Evolutionary conservation across 2,797 vertebrate species (phyloP).

Genomic region (Lagocephalus sceleratus): DNA sequence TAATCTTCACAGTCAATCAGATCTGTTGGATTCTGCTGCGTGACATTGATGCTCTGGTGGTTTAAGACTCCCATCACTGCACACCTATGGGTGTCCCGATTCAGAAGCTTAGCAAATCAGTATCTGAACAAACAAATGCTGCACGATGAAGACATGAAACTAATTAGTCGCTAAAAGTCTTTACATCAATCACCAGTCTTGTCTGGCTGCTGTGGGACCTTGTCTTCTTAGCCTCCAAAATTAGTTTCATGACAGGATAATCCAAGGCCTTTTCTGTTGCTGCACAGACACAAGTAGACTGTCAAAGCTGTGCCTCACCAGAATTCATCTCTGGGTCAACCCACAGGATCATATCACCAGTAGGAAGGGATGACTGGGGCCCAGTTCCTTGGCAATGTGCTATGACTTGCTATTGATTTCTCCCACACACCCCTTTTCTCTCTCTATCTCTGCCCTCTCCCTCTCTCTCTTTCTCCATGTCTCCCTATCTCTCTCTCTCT

Average conservation of each 20-base stretch:
- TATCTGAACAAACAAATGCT: conserved; percentile 49
- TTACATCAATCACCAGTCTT: conserved; percentile 16
- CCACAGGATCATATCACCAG: conserved; percentile 65
- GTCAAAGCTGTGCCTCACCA: conserved; percentile 57
- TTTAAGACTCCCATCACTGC: conserved; percentile 33
- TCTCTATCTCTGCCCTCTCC: conserved; percentile 52
- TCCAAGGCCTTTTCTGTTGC: conserved; percentile 63
- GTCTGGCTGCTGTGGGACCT: conserved; percentile 21
- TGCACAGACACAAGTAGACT: conserved; percentile 65
- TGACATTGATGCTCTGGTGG: conserved; percentile 31
- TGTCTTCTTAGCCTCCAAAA: conserved; percentile 23
- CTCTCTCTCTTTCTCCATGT: not conserved
- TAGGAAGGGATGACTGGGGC: conserved; percentile 64
- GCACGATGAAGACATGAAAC: conserved; percentile 54
- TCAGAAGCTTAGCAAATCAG: conserved; percentile 26
- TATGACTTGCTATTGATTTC: conserved; percentile 73
- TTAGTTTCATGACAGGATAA: conserved; percentile 62
- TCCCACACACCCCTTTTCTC: conserved; percentile 47
- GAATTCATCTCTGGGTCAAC: conserved; percentile 63
- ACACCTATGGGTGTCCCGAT: conserved; percentile 31
- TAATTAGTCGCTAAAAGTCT: conserved; percentile 53
- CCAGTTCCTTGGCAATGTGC: conserved; percentile 54
- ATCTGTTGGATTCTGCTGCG: conserved; percentile 22
- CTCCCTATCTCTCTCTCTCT: too few relatives aligned
- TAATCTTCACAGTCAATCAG: not conserved